Base-by-base conservation (phyloP, 1,140 invertebrate genomes). In the Neuroterus valhalla region DNA sequence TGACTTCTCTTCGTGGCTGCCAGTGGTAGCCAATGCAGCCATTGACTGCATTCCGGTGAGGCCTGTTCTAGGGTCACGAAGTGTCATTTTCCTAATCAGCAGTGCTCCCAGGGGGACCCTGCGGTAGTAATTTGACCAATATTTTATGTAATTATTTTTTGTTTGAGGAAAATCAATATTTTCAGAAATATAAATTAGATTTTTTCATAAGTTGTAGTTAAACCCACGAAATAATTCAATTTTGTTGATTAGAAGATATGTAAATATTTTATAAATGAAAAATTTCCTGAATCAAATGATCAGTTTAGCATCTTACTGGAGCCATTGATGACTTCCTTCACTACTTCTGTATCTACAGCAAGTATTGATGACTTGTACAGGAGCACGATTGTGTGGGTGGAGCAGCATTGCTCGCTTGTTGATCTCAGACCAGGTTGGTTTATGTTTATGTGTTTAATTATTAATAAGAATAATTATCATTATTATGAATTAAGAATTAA, bases 401-500 rank as follows among this genome's bases (percentile, higher is more conserved):
- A 99, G 86, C 97, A 99, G 86, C 96, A 98, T 89, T 99, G 98
- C 90, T 97, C 97, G 12, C 92, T 99, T 72, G 94, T 96, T 76
- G 94, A 97, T 91, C 94, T 99, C 86, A 93, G 98, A 86, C 96
- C 96, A 89, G 95, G 97, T 98, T 92, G 78, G 19, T 67, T 76
- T 44, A 55, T 17, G 46, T 73, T 55, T 45, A 66, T 55, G 1
- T 38, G 5, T 76, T 70, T 66, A 66, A 50, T 66, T 69, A 15
- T 19, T 55, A 17, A 66, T 26, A 70, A 4, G 14, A 42, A 62
- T 31, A 31, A 19, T 70, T 50, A 19, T 23, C 38, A 38, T n/a
- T n/a, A n/a, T n/a, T n/a, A n/a, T n/a, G n/a, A n/a, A n/a, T n/a
- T n/a, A n/a, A n/a, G n/a, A n/a, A n/a, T n/a, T n/a, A n/a, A n/a